These are phyloP conservation scores for Delichon dasypus DNA, from an alignment of 2,797 vertebrate species.

Conservation along the genomic window DNA sequence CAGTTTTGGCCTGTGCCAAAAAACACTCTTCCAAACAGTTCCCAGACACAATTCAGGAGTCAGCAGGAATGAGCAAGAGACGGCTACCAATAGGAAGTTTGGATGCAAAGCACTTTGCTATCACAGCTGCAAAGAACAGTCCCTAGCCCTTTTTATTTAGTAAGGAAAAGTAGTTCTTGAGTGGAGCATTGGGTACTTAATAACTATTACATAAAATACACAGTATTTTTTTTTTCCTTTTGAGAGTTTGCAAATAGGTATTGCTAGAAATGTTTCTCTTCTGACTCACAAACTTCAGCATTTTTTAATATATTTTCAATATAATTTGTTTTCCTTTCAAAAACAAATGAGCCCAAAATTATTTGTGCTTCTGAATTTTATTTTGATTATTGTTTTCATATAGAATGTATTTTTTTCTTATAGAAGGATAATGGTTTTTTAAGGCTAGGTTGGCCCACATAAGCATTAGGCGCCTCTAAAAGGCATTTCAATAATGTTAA, in stretches of 20 bases:
- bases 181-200: neutral
- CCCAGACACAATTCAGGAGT: neutral
- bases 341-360: neutral
- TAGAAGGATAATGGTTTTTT: neutral
- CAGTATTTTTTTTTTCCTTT: neutral
- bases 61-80: neutral
- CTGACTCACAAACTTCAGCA: neutral
- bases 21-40: neutral
- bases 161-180: neutral
- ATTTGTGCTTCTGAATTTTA: neutral
- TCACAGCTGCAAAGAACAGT: neutral
- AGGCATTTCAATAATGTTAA: neutral
- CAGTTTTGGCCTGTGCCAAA: neutral
- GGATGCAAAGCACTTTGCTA: neutral
- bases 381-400: neutral
- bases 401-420: neutral
- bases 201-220: neutral
- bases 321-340: neutral
- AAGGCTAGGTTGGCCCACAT: neutral
- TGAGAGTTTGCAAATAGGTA: neutral
- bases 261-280: neutral
- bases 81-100: neutral
- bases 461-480: neutral
- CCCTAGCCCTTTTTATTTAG: neutral
- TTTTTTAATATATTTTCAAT: neutral